Conservation (phyloP, 2,888 invertebrate species). For the Endomychus coccineus region DNA sequence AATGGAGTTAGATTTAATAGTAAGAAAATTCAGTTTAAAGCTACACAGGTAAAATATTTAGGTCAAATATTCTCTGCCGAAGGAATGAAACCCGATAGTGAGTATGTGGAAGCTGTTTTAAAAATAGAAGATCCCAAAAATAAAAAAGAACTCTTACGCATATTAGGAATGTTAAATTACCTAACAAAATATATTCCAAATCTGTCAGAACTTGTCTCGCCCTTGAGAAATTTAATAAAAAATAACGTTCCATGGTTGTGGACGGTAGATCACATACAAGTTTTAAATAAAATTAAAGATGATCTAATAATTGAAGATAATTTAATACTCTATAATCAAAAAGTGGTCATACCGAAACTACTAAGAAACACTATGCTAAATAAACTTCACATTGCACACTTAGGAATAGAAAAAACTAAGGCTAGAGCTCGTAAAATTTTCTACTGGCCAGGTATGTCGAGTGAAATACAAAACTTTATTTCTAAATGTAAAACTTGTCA, state of each 20-base stretch:
- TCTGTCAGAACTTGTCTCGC: conserved; percentile 17
- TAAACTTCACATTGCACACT: conserved; percentile 30
- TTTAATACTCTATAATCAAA: conserved; percentile 8
- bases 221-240: conserved; percentile 20
- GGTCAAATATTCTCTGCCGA: conserved; percentile 20
- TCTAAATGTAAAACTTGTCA: conserved; percentile 11
- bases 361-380: conserved; percentile 20
- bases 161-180: conserved; percentile 23
- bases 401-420: conserved; percentile 31
- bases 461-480: conserved; percentile 25
- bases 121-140: conserved; percentile 16
- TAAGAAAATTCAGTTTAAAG: conserved; percentile 27
- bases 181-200: conserved; percentile 20
- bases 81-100: conserved; percentile 17
- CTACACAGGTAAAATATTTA: conserved; percentile 26
- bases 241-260: conserved; percentile 15
- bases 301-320: conserved; percentile 14
- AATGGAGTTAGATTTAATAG: conserved; percentile 31
- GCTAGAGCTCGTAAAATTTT: conserved; percentile 26
- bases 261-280: conserved; percentile 12
- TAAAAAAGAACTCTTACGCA: conserved; percentile 17
- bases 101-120: conserved; percentile 17
- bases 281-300: conserved; percentile 14
- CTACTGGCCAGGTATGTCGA: conserved; percentile 32
- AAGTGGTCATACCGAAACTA: conserved; percentile 20